phyloP scores from a whole-genome alignment of 2,113 vertebrate genomes.

The Butorides virescens region DNA sequence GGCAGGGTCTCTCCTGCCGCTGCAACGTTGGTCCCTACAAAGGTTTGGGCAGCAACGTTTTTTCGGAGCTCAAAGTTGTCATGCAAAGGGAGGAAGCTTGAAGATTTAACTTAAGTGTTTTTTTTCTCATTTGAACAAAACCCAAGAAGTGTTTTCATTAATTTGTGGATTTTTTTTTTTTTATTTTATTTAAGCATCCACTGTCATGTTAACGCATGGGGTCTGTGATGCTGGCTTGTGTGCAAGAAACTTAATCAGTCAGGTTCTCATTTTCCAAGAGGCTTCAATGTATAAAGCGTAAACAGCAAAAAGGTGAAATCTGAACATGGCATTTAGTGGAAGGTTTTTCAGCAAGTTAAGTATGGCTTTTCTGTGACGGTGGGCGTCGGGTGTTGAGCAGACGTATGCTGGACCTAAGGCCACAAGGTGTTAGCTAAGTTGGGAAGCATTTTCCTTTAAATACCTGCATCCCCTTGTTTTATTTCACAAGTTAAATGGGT shows the following conservation, averaged over 20 bases:
- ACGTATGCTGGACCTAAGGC: neutral
- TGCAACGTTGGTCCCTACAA: neutral
- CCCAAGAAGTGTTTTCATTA: neutral
- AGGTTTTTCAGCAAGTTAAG: neutral
- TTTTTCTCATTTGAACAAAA: neutral
- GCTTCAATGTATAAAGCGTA: neutral
- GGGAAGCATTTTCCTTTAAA: neutral
- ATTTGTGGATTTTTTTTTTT: neutral
- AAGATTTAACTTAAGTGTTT: neutral
- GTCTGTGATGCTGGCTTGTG: neutral
- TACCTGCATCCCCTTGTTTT: neutral
- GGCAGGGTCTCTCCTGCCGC: neutral
- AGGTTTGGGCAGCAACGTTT: neutral
- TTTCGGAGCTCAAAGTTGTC: neutral
- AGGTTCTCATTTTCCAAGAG: neutral
- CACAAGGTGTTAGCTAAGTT: neutral
- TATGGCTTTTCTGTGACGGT: fast-evolving
- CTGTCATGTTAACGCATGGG: fast-evolving
- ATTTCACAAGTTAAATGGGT: neutral
- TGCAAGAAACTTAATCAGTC: neutral
- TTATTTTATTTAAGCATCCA: neutral
- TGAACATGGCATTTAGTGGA: neutral
- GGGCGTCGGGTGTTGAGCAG: fast-evolving
- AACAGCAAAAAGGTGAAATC: neutral
- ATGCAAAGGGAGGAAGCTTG: neutral